Percentiles rank a stretch among this genome's conserved stretches.
phyloP scores from a whole-genome alignment of 2,797 vertebrate species.

The Parambassis ranga region DNA sequence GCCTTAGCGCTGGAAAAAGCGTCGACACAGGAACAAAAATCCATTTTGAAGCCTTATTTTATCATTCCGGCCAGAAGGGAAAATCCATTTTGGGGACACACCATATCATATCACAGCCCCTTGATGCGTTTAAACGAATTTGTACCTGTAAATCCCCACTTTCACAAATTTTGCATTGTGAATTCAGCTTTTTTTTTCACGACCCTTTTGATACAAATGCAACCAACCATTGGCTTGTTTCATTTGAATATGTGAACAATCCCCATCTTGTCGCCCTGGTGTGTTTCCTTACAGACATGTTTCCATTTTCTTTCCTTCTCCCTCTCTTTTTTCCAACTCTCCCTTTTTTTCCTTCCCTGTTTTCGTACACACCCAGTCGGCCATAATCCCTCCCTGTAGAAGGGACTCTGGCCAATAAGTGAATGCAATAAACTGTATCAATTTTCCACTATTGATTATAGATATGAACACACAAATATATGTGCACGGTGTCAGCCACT shows the following conservation, averaged over 20 bases:
- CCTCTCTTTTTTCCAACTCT: conserved; percentile 59
- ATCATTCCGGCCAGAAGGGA: conserved; percentile 60
- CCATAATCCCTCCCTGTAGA: conserved; percentile 74
- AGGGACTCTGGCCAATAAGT: conserved; percentile 67
- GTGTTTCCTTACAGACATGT: conserved; percentile 62
- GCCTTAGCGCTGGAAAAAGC: conserved; percentile 56
- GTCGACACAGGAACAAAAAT: conserved; percentile 64
- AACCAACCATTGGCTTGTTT: conserved; percentile 12
- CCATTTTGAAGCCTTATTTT: conserved; percentile 67
- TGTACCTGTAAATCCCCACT: conserved; percentile 56
- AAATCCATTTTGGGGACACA: conserved; percentile 66
- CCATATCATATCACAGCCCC: conserved; percentile 45
- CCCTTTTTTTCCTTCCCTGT: conserved; percentile 52
- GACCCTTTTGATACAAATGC: conserved; percentile 42
- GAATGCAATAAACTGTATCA: conserved; percentile 71
- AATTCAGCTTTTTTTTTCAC: conserved; percentile 41
- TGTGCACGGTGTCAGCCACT: conserved; percentile 9
- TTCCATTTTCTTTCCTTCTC: conserved; percentile 69
- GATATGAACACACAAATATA: conserved; percentile 54
- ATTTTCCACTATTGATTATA: conserved; percentile 72
- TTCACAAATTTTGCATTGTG: conserved; percentile 29
- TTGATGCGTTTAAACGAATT: conserved; percentile 49
- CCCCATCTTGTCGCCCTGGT: conserved; percentile 42
- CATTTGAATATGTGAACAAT: conserved; percentile 22
- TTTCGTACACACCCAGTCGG: conserved; percentile 74